phyloP scores from a whole-genome alignment of 2,797 vertebrate species.

The Rhinophrynus dorsalis region DNA sequence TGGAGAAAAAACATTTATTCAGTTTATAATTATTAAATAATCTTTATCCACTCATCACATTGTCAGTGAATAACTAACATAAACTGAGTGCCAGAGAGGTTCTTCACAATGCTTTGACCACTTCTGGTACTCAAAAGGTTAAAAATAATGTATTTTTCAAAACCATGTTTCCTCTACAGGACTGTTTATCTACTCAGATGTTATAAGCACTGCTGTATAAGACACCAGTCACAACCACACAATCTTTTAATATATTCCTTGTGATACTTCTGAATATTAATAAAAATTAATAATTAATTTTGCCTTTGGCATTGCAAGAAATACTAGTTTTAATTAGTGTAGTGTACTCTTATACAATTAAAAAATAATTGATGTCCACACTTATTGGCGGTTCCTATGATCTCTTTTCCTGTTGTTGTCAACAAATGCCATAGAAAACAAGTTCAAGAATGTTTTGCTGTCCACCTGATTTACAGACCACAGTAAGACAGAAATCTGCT shows the following conservation, averaged over 20 bases:
- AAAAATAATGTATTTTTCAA: no score
- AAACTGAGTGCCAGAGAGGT: no score
- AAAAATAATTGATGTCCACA: slow-evolving; percentile 98
- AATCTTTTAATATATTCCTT: slow-evolving; percentile 98
- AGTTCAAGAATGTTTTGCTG: slow-evolving; percentile 75
- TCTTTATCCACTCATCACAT: slow-evolving; percentile 33
- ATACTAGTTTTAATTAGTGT: slow-evolving; percentile 99
- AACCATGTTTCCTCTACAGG: slow-evolving; percentile 51
- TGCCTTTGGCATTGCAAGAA: slow-evolving; percentile 98
- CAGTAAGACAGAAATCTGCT: slow-evolving; percentile 77
- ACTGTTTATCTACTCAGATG: slow-evolving; percentile 62
- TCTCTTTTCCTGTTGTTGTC: slow-evolving; percentile 92
- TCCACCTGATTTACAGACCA: slow-evolving; percentile 72
- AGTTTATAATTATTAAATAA: slow-evolving; percentile 42
- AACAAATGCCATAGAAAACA: slow-evolving; percentile 80
- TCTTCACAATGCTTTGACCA: no score
- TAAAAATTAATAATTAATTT: slow-evolving; percentile 99
- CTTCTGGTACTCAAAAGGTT: no score
- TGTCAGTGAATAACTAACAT: slow-evolving; percentile 50
- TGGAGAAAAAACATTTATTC: slow-evolving; percentile 47
- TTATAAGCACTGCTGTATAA: slow-evolving; percentile 74
- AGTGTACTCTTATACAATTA: slow-evolving; percentile 99
- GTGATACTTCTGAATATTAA: slow-evolving; percentile 99
- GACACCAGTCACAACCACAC: slow-evolving; percentile 89
- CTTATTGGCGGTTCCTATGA: slow-evolving; percentile 88